These are phyloP conservation scores for Dasyurus viverrinus DNA, from an alignment of 2,113 vertebrate species.

Conservation along the genomic window DNA sequence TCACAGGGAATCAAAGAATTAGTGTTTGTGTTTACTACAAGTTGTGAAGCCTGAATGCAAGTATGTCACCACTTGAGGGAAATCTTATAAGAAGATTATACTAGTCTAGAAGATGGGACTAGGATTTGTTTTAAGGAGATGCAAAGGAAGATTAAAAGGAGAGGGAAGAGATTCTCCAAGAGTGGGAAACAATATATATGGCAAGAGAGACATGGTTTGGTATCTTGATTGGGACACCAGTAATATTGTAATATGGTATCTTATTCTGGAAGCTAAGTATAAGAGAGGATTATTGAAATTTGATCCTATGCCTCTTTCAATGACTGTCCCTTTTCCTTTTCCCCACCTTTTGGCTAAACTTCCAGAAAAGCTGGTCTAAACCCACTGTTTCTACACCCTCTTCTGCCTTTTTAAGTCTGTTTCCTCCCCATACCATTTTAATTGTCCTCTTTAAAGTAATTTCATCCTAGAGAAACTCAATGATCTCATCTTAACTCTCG, in stretches of 20 bases:
- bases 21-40: neutral
- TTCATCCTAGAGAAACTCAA: neutral
- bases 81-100: neutral
- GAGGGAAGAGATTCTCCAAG: neutral
- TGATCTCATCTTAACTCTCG: neutral
- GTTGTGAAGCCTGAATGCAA: neutral
- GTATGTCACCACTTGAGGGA: neutral
- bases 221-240: neutral
- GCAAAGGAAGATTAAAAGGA: neutral
- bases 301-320: neutral
- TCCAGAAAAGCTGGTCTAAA: neutral
- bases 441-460: neutral
- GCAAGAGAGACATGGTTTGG: neutral
- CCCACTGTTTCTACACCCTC: neutral
- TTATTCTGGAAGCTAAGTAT: neutral
- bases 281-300: neutral
- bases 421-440: neutral
- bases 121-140: neutral
- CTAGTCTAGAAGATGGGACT: neutral
- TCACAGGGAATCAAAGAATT: neutral
- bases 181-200: neutral
- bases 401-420: neutral
- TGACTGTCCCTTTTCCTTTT: neutral
- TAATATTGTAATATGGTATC: neutral
- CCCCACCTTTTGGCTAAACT: slow-evolving; percentile 3